Evolutionary conservation across 2,113 vertebrate species (phyloP), one percentile per base, ranked within the genome.

Genomic region (Ceuthmochares aereus): DNA sequence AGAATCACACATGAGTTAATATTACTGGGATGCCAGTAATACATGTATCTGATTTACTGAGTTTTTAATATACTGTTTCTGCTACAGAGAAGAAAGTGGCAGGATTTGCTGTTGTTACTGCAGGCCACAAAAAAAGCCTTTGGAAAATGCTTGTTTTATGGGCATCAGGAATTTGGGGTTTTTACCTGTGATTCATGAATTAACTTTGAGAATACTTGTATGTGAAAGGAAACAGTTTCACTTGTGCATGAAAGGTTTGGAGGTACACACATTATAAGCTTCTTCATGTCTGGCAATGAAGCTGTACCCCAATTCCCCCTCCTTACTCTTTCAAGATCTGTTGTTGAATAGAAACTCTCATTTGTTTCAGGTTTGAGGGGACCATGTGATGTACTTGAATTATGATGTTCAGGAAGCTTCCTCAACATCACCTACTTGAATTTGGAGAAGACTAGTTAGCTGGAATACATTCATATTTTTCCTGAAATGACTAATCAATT

Each of bases 301-400:
- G 2, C 7, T 37, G 16, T 10, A 5, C 3, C 4, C 18, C 6
- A 18, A 2, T 34, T 4, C 27, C 29, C 14, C 30, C 17, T 23
- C 10, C 19, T 16, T 69, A 6, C 7, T 72, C 47, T 86, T 84
- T 82, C 62, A 62, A 64, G 55, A 59, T 30, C 12, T 68, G 6
- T 42, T 7, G 3, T 58, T 29, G 40, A 69, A 54, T 14, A 89
- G 29, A 75, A 85, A 62, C 8, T 62, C n/a, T 43, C 22, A 69
- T 5, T 66, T 56, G 43, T 37, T 20, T 60, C 10, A 30, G 19
- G 79, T 90, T 59, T 69, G 42, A 58, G 14, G 9, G 70, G 36
- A 75, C 32, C 29, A 37, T 4, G 6, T 10, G 17, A 36, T 9
- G 6, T 7, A 27, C 23, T 34, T 27, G 84, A 82, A 64, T 21